These are phyloP conservation scores for Petrolisthes cinctipes DNA, from an alignment of 2,888 invertebrate species.

Conservation along the genomic window DNA sequence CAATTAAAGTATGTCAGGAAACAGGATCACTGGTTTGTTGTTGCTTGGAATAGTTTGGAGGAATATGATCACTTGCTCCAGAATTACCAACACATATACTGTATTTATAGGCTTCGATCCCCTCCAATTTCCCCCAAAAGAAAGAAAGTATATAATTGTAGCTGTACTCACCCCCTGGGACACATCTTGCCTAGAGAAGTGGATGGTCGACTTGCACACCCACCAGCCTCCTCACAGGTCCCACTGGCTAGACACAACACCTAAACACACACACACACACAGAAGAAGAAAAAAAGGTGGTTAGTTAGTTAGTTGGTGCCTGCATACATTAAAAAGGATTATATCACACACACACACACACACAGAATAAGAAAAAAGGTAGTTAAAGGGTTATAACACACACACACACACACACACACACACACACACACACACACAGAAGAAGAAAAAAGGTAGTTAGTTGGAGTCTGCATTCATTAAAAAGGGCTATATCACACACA, in stretches of 20 bases:
- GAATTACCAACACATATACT: too few relatives aligned
- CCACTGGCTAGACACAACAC: conserved; percentile 51
- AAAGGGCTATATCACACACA: background rate
- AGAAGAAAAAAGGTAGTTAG: too few relatives aligned
- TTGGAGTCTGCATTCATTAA: background rate
- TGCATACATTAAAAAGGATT: background rate
- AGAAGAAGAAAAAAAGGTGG: background rate
- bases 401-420: background rate
- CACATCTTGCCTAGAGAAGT: conserved; percentile 31
- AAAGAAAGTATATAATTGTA: too few relatives aligned
- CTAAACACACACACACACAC: conserved; percentile 16
- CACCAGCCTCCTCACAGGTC: conserved; percentile 39
- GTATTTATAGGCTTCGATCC: too few relatives aligned
- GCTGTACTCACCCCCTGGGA: conserved; percentile 50
- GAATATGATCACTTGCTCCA: too few relatives aligned
- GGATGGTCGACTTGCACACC: conserved; percentile 24
- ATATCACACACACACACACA: background rate
- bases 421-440: background rate
- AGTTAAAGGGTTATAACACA: background rate
- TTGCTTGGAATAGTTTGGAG: too few relatives aligned
- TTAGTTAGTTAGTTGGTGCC: background rate
- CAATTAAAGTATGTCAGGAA: too few relatives aligned
- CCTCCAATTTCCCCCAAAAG: too few relatives aligned
- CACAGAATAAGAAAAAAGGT: background rate
- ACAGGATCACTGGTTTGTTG: too few relatives aligned